phyloP scores from a whole-genome alignment of 2,888 invertebrate genomes.

The Rhabditoides inermis region DNA sequence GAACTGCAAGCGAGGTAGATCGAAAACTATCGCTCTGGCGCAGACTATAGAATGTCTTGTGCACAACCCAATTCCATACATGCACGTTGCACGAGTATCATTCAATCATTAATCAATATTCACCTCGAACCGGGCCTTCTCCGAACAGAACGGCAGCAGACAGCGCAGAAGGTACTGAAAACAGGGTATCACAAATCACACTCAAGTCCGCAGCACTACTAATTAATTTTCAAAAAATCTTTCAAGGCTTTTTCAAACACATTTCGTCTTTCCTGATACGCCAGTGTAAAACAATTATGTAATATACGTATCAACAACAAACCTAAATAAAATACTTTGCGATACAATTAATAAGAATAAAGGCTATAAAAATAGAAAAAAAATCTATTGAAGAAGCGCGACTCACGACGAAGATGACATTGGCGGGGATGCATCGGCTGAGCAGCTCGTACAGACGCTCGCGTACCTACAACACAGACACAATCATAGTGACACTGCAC shows the following conservation, averaged over 20 bases:
- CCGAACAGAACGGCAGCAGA: conserved; percentile 1
- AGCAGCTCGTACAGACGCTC: conserved; percentile 83
- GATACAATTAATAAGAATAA: not conserved
- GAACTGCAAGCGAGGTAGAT: no score
- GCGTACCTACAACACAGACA: conserved; percentile 63
- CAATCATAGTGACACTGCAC: not conserved
- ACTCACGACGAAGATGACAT: conserved; percentile 74
- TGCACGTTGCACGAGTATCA: no score
- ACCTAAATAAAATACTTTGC: not conserved
- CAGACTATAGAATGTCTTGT: no score
- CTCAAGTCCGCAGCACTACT: no score
- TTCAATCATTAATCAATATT: no score
- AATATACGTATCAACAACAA: no score
- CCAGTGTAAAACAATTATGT: not conserved
- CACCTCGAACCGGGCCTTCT: no score
- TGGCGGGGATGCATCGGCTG: conserved; percentile 83
- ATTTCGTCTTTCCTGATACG: no score
- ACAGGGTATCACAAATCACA: not conserved
- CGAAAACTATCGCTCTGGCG: no score
- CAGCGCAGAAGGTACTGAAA: not conserved
- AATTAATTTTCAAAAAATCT: no score
- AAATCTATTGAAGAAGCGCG: not conserved
- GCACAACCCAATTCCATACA: no score
- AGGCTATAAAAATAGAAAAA: not conserved
- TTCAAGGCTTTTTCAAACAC: no score